Base-by-base conservation (phyloP, 2,113 vertebrate genomes). In the Hiodon alosoides region DNA sequence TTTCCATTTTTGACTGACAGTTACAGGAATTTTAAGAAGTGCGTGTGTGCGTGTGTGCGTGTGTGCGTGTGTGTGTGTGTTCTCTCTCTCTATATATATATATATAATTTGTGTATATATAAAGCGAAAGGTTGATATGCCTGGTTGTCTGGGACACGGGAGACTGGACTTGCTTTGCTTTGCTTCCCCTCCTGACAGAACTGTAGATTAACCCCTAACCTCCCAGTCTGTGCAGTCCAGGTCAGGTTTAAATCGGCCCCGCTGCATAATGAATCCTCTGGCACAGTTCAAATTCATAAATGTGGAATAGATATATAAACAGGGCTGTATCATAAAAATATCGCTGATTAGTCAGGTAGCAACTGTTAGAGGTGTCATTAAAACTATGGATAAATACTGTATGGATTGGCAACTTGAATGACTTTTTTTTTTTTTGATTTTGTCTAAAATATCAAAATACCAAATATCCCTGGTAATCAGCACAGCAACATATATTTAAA, bases 361-460 rank as follows among this genome's bases (percentile, higher is more conserved):
- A 93, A 93, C 94, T 89, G 47, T 59, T 68, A 57, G 64, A 57
- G 17, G 52, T 74, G 89, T 89, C 94, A 92, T 92, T 90, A 89
- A 91, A 94, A 91, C 89, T 59, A 50, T 89, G 90, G 93, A 94
- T 95, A 94, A 95, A 98, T 96, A 96, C 93, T 97, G 94, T 98
- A 96, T 97, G 96, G 93, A 98, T 95, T 96, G 95, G 89, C 89
- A 92, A 90, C 86, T 93, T 93, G 92, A 92, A 91, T 92, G 87
- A n/a, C n/a, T n/a, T n/a, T 91, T 90, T 94, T 87, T 93, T 89
- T 89, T 90, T 93, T 89, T 88, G 86, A 86, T 85, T 87, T 92
- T 79, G 88, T 91, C 88, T 89, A 86, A 91, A 93, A 77, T 93
- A 92, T 91, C 93, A 86, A 91, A 93, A 77, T 93, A 92, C 91